Evolutionary conservation across 1,140 invertebrate genomes (phyloP).

Genomic region (Rhizoglyphus robini): DNA sequence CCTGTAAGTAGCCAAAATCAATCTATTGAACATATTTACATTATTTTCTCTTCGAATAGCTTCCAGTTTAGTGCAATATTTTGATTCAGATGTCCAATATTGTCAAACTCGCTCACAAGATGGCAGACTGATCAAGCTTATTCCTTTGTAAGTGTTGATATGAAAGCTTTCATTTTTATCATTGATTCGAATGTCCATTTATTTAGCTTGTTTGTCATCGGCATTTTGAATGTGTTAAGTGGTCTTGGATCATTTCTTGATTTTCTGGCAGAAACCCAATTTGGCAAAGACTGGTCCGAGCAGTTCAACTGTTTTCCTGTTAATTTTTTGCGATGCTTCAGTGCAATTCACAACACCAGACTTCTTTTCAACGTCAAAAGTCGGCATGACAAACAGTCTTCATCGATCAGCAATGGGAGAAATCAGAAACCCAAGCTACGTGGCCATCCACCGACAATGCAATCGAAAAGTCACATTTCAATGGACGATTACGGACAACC

Average conservation of each 20-base stretch:
- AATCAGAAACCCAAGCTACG: neutral
- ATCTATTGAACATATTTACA: neutral
- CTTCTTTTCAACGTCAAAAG: neutral
- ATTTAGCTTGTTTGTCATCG: neutral
- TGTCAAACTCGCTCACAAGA: neutral
- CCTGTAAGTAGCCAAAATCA: neutral
- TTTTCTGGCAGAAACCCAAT: neutral
- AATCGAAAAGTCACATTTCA: too few species aligned
- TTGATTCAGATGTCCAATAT: neutral
- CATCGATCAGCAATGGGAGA: neutral
- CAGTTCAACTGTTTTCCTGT: neutral
- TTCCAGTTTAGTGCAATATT: neutral
- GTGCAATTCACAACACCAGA: neutral
- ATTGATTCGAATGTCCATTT: neutral
- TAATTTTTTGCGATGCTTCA: neutral
- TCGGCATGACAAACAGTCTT: neutral
- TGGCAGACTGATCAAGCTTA: neutral
- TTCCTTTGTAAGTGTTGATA: conserved; percentile 1
- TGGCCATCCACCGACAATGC: neutral
- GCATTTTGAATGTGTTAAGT: neutral
- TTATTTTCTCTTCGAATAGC: neutral
- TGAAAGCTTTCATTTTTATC: neutral
- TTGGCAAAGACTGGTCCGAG: neutral
- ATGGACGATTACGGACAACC: neutral
- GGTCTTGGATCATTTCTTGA: neutral